These are phyloP conservation scores for Melitaea athalia DNA, from an alignment of 2,888 invertebrate genomes.

Conservation along the genomic window DNA sequence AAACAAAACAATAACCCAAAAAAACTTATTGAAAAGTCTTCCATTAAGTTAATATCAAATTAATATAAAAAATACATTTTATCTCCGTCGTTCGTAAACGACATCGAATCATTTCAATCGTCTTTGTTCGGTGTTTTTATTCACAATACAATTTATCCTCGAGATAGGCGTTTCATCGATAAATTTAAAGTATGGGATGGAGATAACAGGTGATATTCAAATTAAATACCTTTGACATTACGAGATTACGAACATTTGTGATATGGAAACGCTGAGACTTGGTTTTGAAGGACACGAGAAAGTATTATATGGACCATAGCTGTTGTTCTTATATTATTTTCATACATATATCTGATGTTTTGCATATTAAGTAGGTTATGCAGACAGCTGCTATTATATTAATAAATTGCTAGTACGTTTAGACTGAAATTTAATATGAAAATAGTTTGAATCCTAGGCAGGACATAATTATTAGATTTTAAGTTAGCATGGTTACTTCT, in stretches of 20 bases:
- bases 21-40: not conserved
- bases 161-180: slow-evolving; percentile 71
- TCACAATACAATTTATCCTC: slow-evolving; percentile 48
- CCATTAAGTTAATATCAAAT: not conserved
- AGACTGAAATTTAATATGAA: too few relatives aligned
- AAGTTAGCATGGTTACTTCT: too few relatives aligned
- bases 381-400: too few relatives aligned
- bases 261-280: slow-evolving; percentile 66
- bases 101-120: slow-evolving; percentile 39
- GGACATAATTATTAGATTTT: too few relatives aligned
- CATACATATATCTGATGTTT: too few relatives aligned
- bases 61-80: slow-evolving; percentile 17
- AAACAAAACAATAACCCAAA: not conserved
- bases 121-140: slow-evolving; percentile 38
- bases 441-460: too few relatives aligned
- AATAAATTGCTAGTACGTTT: too few relatives aligned
- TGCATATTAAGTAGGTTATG: too few relatives aligned
- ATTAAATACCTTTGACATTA: slow-evolving; percentile 75
- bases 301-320: slow-evolving; percentile 53
- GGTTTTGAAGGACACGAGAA: slow-evolving; percentile 60
- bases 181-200: slow-evolving; percentile 68
- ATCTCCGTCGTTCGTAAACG: slow-evolving; percentile 28
- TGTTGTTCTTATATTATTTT: too few relatives aligned
- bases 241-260: slow-evolving; percentile 76
- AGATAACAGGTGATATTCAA: slow-evolving; percentile 80